These are phyloP conservation scores for Gobio occitaniae DNA, from an alignment of 2,797 vertebrate species.

Conservation along the genomic window DNA sequence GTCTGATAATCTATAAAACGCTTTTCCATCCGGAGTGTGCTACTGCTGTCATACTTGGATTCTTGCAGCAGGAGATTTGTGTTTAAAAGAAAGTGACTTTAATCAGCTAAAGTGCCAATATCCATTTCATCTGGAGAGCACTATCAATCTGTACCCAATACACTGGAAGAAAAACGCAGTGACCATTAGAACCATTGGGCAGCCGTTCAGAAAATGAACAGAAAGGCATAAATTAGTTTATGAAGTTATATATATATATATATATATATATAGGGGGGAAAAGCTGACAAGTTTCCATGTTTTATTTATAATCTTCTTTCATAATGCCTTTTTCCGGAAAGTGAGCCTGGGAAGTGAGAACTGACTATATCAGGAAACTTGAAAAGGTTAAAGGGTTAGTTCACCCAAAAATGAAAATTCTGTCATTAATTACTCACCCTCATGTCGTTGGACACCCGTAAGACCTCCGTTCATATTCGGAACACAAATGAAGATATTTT, in stretches of 20 bases:
- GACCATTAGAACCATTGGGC: conserved; percentile 62
- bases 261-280: not conserved
- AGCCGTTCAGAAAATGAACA: conserved; percentile 12
- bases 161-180: conserved; percentile 67
- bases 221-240: conserved; percentile 41
- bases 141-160: conserved; percentile 56
- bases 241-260: not conserved
- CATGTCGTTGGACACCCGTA: no score
- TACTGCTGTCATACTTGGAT: conserved; percentile 40
- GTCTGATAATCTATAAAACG: conserved; percentile 55
- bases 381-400: no score
- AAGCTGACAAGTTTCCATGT: conserved; percentile 1
- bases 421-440: no score
- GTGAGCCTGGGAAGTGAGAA: not conserved
- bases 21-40: conserved; percentile 29
- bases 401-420: no score
- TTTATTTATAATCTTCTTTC: conserved; percentile 2
- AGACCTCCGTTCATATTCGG: no score
- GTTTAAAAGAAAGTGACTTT: conserved; percentile 59
- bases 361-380: not conserved
- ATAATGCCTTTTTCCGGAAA: not conserved
- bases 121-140: conserved; percentile 56
- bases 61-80: conserved; percentile 44
- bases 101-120: conserved; percentile 61
- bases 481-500: no score